Base-by-base conservation (phyloP, 2,113 vertebrate species). In the Zosterops lateralis region DNA sequence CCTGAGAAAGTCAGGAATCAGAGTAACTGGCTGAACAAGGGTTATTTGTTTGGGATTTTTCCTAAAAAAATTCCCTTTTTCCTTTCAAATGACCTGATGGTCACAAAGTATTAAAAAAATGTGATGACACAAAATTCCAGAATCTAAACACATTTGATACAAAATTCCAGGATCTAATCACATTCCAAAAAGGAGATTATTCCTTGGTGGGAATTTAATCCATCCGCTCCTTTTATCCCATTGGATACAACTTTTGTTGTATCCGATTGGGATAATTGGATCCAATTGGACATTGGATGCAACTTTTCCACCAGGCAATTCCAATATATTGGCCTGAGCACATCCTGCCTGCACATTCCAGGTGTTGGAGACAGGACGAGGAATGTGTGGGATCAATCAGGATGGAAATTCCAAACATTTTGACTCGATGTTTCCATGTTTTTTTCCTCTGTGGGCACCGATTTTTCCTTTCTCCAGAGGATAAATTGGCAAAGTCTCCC, bases 371-470 rank as follows among this genome's bases (percentile, higher is more conserved):
- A 36, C 4, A 6, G 45, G 31, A n/a, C 6, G 10, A 36, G 12
- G 50, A 54, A 77, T 4, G 21, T 11, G 9, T 51, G 54, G 31
- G 32, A 6, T 78, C 34, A 21, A 8, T 5, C 38, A 72, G 44
- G 44, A 19, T 14, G 19, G 15, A 72, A 50, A 24, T 25, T 42
- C 34, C 26, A 0, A 45, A 7, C 8, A 14, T 58, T 82, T 25
- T 53, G 18, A 28, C n/a, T 18, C 11, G 5, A 42, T 17, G 4
- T 9, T 31, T 6, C 24, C 24, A 6, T 1, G 7, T 34, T 70
- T 32, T 81, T 64, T n/a, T 10, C 14, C 57, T 47, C 62, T 28
- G 3, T 0, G 3, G 26, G 32, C 6, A 1, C 3, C 0, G 1
- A 6, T 64, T 40, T 48, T 32, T 1, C 22, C 10, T 5, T 42